A percentile compares a stretch with the other conserved stretches of the same genome.
Evolutionary conservation across 2,888 invertebrate species (phyloP).

Genomic region (Drosophila nr. medialis): DNA sequence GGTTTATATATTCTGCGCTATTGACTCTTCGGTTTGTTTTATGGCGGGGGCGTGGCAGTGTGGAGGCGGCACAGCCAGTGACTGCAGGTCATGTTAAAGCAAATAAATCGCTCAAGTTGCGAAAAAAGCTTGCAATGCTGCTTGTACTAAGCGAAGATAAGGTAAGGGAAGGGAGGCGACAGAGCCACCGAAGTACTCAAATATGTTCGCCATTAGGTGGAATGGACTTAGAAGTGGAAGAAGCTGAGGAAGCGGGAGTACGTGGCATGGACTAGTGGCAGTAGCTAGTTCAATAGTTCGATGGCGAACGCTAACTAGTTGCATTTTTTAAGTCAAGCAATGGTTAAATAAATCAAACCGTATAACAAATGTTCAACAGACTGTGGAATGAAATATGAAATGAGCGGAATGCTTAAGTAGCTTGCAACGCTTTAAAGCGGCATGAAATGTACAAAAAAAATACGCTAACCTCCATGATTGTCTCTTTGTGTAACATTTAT

Average conservation of each 20-base stretch:
- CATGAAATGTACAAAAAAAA: background rate
- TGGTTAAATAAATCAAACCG: conserved; percentile 37
- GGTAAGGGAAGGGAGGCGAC: background rate
- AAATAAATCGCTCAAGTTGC: conserved; percentile 74
- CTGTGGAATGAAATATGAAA: background rate
- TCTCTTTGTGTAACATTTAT: no score
- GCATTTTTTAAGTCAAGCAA: conserved; percentile 37
- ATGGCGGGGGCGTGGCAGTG: conserved; percentile 22
- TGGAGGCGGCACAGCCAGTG: conserved; percentile 15
- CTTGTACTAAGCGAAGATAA: background rate
- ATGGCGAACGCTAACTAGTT: conserved; percentile 23
- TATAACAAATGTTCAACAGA: background rate
- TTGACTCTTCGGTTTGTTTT: conserved; percentile 72
- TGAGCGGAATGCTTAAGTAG: background rate
- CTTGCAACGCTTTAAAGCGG: background rate
- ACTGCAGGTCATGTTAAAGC: conserved; percentile 59
- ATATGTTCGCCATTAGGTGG: conserved; percentile 73
- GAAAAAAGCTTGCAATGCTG: conserved; percentile 43
- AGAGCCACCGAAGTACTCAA: conserved; percentile 57
- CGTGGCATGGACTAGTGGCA: background rate
- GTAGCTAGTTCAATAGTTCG: conserved; percentile 30
- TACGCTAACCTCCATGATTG: no score
- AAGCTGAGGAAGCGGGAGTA: conserved; percentile 4
- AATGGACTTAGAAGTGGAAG: conserved; percentile 40
- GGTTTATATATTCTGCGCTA: conserved; percentile 53